Conservation (phyloP, 2,797 vertebrate species). For the Phataginus tetradactyla region DNA sequence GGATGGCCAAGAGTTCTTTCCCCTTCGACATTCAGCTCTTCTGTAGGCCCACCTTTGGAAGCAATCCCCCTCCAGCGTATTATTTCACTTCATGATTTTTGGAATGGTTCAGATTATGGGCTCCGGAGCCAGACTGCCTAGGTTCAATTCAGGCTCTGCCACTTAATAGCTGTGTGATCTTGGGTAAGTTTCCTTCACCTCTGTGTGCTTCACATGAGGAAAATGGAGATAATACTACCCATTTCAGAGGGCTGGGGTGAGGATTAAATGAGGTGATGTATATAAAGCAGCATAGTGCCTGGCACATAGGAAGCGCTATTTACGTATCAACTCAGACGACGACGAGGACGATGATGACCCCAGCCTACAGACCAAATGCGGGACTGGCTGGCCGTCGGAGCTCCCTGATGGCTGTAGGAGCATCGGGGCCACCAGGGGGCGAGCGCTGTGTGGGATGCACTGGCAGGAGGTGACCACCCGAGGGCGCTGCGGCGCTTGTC, state of each 20-base stretch:
- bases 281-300: background rate
- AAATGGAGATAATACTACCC: background rate
- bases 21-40: background rate
- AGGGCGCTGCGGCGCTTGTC: background rate
- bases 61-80: background rate
- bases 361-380: background rate
- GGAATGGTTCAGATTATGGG: background rate
- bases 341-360: background rate
- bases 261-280: background rate
- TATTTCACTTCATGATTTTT: background rate
- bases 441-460: background rate
- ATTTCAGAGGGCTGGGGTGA: background rate
- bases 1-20: background rate
- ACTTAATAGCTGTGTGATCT: background rate
- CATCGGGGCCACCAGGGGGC: background rate
- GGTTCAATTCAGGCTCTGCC: background rate
- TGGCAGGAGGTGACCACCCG: background rate
- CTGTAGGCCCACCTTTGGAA: background rate
- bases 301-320: background rate
- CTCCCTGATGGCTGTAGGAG: background rate
- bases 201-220: background rate
- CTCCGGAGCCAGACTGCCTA: background rate
- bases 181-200: background rate
- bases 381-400: fast-evolving
- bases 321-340: background rate